Percentiles rank a stretch among this genome's conserved stretches.
phyloP scores from a whole-genome alignment of 2,888 invertebrate genomes.

The Sarcophaga caerulescens region DNA sequence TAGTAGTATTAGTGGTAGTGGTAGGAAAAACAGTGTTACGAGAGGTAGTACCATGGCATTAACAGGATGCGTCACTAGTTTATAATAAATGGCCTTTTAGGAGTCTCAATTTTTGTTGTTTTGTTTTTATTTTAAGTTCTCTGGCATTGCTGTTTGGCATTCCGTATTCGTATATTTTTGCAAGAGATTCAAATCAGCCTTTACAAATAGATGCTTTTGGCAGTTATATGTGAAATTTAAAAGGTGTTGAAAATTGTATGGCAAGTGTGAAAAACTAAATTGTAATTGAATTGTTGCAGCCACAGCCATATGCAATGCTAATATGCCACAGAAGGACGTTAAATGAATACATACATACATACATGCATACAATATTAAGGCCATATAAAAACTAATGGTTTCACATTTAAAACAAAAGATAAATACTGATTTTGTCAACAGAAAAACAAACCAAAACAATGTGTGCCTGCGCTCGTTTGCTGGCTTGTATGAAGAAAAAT shows the following conservation, averaged over 20 bases:
- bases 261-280: slow-evolving; percentile 67
- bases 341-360: slow-evolving; percentile 13
- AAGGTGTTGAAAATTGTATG: slow-evolving; percentile 76
- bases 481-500: not conserved
- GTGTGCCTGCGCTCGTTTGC: too few relatives aligned
- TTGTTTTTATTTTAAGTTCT: slow-evolving; percentile 68
- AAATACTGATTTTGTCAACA: slow-evolving; percentile 48
- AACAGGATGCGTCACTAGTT: slow-evolving; percentile 65
- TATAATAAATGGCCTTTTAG: slow-evolving; percentile 62
- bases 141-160: slow-evolving; percentile 67
- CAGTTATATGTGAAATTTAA: slow-evolving; percentile 79
- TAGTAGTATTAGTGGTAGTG: slow-evolving; percentile 39
- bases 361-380: slow-evolving; percentile 4
- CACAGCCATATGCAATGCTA: not conserved
- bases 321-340: slow-evolving; percentile 6
- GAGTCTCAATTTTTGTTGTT: slow-evolving; percentile 45
- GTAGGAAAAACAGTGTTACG: slow-evolving; percentile 40
- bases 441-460: not conserved
- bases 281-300: slow-evolving; percentile 66
- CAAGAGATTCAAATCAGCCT: slow-evolving; percentile 64
- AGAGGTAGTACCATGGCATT: slow-evolving; percentile 38
- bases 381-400: slow-evolving; percentile 54
- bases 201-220: slow-evolving; percentile 77
- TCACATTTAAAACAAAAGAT: slow-evolving; percentile 61
- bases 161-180: slow-evolving; percentile 9